These are phyloP conservation scores for Eptatretus atami DNA, from an alignment of 2,797 vertebrate species.

Conservation along the genomic window DNA sequence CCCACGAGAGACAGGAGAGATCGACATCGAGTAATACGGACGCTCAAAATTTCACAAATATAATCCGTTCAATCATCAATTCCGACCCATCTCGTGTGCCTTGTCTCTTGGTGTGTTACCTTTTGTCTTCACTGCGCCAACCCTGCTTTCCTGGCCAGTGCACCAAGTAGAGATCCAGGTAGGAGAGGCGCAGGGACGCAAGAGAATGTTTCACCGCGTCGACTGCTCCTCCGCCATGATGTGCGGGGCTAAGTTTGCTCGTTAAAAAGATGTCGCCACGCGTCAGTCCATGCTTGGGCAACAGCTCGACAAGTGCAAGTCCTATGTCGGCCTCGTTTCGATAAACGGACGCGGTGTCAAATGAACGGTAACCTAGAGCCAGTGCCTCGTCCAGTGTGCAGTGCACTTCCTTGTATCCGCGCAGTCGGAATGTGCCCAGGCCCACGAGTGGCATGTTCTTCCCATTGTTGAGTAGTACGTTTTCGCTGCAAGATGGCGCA, in stretches of 20 bases:
- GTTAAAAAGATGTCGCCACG: conserved; percentile 26
- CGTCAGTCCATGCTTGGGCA: conserved; percentile 21
- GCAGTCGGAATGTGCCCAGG: conserved; percentile 24
- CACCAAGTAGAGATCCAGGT: conserved; percentile 38
- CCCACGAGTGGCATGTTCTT: conserved; percentile 28
- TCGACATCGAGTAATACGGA: too few relatives aligned
- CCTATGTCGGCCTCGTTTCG: conserved; percentile 25
- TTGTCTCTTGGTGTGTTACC: background rate
- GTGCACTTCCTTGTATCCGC: conserved; percentile 13
- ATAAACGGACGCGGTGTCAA: conserved; percentile 34
- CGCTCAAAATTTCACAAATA: too few relatives aligned
- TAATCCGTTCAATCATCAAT: too few relatives aligned
- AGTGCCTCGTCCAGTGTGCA: conserved; percentile 22
- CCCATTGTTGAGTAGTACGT: conserved; percentile 17
- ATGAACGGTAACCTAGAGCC: conserved; percentile 25
- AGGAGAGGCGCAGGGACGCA: conserved; percentile 19
- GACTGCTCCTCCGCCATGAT: conserved; percentile 20
- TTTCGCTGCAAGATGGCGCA: conserved; percentile 3
- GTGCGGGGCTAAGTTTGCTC: conserved; percentile 26
- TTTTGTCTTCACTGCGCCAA: conserved; percentile 15
- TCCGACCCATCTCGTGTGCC: too few relatives aligned
- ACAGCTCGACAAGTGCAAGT: conserved; percentile 17
- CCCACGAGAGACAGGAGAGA: background rate
- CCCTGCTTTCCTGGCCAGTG: conserved; percentile 40
- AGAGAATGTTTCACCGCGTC: conserved; percentile 22